phyloP scores from a whole-genome alignment of 2,797 vertebrate species.

The Acipenser transmontanus region DNA sequence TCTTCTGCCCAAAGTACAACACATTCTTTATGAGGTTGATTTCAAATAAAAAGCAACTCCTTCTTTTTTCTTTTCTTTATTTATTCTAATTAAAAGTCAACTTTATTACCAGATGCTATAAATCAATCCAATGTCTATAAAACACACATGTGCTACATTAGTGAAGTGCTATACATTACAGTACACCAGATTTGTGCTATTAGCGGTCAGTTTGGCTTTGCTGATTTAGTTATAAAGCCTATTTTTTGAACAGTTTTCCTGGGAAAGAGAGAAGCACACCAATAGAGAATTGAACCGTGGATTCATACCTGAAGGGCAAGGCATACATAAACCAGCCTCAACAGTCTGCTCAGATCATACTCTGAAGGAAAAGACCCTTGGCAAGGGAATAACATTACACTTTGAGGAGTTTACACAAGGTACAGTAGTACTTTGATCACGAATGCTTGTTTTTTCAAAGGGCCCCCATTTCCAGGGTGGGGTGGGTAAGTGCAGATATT shows the following conservation, averaged over 20 bases:
- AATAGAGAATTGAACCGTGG: slow-evolving; percentile 14
- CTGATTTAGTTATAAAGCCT: too few relatives aligned
- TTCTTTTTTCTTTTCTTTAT: too few relatives aligned
- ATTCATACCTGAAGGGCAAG: slow-evolving; percentile 1
- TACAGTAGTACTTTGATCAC: not conserved
- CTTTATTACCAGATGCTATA: slow-evolving; percentile 3
- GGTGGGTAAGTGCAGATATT: not conserved
- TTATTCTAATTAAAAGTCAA: not conserved
- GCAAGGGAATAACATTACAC: too few relatives aligned
- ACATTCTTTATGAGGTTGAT: too few relatives aligned
- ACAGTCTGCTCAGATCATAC: not conserved
- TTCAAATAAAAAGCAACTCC: too few relatives aligned
- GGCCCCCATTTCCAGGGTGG: not conserved
- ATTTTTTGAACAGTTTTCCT: too few relatives aligned
- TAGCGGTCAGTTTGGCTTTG: too few relatives aligned
- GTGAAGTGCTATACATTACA: not conserved
- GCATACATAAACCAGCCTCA: slow-evolving; percentile 1
- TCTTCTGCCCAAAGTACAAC: too few relatives aligned
- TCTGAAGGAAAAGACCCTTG: not conserved
- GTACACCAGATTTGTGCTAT: too few relatives aligned
- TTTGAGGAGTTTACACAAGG: slow-evolving; percentile 2
- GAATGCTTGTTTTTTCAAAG: not conserved
- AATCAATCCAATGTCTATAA: slow-evolving; percentile 2
- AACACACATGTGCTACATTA: slow-evolving; percentile 11
- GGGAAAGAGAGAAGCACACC: not conserved